A percentile compares a stretch with the other conserved stretches of the same genome.
Conservation (phyloP, 2,888 invertebrate genomes). For the Keiferia lycopersicella region DNA sequence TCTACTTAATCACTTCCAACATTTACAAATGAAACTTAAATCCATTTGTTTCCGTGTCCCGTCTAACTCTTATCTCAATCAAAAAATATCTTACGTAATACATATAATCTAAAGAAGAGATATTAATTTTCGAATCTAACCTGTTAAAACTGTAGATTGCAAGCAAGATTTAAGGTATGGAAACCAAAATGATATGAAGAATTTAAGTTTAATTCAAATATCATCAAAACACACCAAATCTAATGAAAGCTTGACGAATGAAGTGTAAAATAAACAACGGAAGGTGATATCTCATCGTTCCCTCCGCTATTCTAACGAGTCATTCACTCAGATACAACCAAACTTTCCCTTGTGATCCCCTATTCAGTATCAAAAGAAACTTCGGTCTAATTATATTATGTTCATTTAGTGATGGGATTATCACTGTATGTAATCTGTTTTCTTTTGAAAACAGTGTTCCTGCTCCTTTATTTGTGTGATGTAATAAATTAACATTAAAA, state of each 20-base stretch:
- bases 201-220: background rate
- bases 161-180: too few species aligned
- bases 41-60: too few species aligned
- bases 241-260: background rate
- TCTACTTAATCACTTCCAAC: background rate
- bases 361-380: conserved; percentile 34
- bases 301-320: conserved; percentile 24
- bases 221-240: background rate
- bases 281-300: conserved; percentile 16
- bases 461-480: too few species aligned
- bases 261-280: conserved; percentile 4
- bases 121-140: too few species aligned
- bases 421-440: background rate
- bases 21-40: background rate
- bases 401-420: background rate
- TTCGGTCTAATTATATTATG: conserved; percentile 28
- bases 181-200: too few species aligned
- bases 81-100: too few species aligned
- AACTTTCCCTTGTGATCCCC: conserved; percentile 31
- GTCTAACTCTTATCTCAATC: too few species aligned
- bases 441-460: too few species aligned
- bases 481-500: too few species aligned
- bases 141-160: too few species aligned
- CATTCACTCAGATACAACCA: conserved; percentile 19
- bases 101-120: too few species aligned